A percentile compares a stretch with the other conserved stretches of the same genome.
These are phyloP conservation scores for Amphimedon queenslandica DNA, from an alignment of 37 sponge, comb jelly and placozoan genomes.

Conservation along the genomic window DNA sequence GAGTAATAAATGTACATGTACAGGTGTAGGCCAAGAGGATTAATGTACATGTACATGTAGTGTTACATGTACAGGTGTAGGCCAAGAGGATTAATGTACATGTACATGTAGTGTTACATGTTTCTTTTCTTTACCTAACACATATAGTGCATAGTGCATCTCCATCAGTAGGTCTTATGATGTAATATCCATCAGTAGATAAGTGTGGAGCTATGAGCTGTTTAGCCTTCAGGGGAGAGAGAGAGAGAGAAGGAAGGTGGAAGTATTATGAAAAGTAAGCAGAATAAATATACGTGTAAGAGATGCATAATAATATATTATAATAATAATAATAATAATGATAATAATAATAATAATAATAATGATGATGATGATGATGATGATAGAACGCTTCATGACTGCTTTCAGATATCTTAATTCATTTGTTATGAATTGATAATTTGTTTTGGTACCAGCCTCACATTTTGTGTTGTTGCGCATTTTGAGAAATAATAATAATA, in stretches of 20 bases:
- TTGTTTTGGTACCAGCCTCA: too few relatives aligned
- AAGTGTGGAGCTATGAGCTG: slow-evolving; percentile 33
- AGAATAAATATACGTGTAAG: too few relatives aligned
- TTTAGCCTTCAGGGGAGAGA: slow-evolving; percentile 19
- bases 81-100: background rate
- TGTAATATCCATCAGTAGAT: slow-evolving; percentile 37
- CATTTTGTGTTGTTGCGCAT: too few relatives aligned
- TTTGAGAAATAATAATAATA: too few relatives aligned
- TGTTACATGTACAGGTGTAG: background rate
- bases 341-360: too few relatives aligned
- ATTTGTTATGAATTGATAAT: too few relatives aligned
- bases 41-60: slow-evolving; percentile 1
- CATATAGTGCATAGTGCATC: slow-evolving; percentile 49
- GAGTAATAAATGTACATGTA: slow-evolving; percentile 1
- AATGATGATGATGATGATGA: too few relatives aligned
- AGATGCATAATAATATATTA: too few relatives aligned
- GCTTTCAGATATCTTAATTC: too few relatives aligned
- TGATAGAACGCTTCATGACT: too few relatives aligned
- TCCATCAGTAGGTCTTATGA: slow-evolving; percentile 36
- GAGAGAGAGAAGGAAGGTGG: background rate
- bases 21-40: background rate
- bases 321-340: too few relatives aligned
- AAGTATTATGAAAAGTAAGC: background rate
- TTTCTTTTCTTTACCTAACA: slow-evolving; percentile 23
- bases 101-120: background rate